Evolutionary conservation across 1,140 invertebrate genomes (phyloP).

Genomic region (Helicoverpa armigera): DNA sequence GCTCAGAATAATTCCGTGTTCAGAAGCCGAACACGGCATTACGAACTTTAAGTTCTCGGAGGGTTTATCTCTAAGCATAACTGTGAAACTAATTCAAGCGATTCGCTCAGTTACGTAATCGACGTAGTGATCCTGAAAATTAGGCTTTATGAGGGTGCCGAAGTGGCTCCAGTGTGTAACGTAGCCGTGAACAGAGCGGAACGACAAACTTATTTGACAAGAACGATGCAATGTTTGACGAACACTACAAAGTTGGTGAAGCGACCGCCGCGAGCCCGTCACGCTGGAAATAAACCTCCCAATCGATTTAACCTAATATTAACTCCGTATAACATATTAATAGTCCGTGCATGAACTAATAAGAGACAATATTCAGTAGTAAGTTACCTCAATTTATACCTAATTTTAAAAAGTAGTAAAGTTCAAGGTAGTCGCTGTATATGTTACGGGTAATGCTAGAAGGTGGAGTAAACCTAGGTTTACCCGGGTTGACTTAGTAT

Average conservation of each 20-base stretch:
- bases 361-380: background rate
- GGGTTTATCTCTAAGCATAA: background rate
- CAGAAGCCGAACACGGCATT: background rate
- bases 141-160: conserved; percentile 36
- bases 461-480: no score
- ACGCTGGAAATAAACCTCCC: conserved; percentile 14
- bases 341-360: conserved; percentile 4
- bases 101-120: conserved; percentile 23
- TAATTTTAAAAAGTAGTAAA: no score
- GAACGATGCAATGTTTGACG: conserved; percentile 43
- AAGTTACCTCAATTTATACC: background rate
- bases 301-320: conserved; percentile 36
- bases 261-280: background rate
- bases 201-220: conserved; percentile 37
- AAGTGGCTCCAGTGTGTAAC: conserved; percentile 24
- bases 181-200: background rate
- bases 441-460: no score
- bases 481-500: no score
- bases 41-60: background rate
- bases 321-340: conserved; percentile 27
- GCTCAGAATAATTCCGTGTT: background rate
- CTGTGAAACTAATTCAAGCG: conserved; percentile 21
- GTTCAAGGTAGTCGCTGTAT: background rate
- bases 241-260: conserved; percentile 42
- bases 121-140: conserved; percentile 31